Evolutionary conservation across 2,113 vertebrate genomes (phyloP).

Genomic region (Ptyas mucosa): DNA sequence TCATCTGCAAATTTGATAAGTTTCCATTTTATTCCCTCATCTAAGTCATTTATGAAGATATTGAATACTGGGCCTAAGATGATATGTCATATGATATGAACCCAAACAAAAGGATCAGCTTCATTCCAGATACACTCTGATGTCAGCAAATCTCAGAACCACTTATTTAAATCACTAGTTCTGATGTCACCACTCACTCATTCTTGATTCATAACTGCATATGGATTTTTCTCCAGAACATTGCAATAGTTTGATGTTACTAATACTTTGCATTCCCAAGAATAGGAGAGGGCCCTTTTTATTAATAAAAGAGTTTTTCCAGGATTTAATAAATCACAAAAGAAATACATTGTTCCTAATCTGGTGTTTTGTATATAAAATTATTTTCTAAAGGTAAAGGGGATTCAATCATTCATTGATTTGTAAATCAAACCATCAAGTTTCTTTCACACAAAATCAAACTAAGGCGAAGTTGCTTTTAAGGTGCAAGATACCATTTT

Average conservation of each 20-base stretch:
- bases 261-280: neutral
- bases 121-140: neutral
- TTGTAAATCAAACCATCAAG: neutral
- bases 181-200: neutral
- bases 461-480: neutral
- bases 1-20: too few species aligned
- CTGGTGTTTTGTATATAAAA: neutral
- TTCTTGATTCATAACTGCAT: neutral
- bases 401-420: neutral
- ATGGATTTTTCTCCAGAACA: neutral
- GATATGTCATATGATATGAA: neutral
- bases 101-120: neutral
- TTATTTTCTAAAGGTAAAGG: neutral
- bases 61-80: too few species aligned
- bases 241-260: neutral
- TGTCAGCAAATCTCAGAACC: neutral
- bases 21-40: too few species aligned
- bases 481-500: neutral
- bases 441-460: neutral
- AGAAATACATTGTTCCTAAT: neutral
- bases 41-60: too few species aligned
- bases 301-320: neutral
- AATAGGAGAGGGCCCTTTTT: neutral
- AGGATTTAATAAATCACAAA: neutral
- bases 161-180: neutral